A percentile compares a stretch with the other conserved stretches of the same genome.
These are phyloP conservation scores for Aegithalos caudatus DNA, from an alignment of 2,113 vertebrate species.

Conservation along the genomic window DNA sequence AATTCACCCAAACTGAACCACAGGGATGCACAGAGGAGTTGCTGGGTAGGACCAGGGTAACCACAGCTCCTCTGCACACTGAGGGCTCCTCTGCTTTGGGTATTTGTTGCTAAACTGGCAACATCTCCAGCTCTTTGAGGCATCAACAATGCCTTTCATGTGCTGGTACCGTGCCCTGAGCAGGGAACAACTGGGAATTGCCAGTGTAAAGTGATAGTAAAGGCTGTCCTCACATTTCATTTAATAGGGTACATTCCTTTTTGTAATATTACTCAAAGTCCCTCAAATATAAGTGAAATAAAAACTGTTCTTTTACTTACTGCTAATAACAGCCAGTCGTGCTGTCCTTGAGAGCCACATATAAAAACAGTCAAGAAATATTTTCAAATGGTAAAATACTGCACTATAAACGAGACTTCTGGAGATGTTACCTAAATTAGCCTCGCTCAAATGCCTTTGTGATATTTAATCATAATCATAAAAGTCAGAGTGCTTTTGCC, in stretches of 20 bases:
- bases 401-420: constrained; percentile 1
- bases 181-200: neutral
- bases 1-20: neutral
- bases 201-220: neutral
- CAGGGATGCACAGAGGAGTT: neutral
- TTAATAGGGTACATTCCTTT: constrained; percentile 17
- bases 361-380: neutral
- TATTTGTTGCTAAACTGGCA: neutral
- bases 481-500: constrained; percentile 31
- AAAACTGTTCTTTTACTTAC: constrained; percentile 25
- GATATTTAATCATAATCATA: constrained; percentile 51
- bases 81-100: neutral
- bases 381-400: constrained; percentile 10
- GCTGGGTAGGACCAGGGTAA: neutral
- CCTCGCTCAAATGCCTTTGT: neutral
- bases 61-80: fast-evolving
- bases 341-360: neutral
- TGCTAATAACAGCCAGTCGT: constrained; percentile 4
- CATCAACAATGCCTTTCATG: neutral
- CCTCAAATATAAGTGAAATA: constrained; percentile 7
- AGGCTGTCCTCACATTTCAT: neutral
- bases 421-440: constrained; percentile 55
- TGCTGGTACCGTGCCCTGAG: neutral
- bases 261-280: neutral
- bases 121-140: neutral